phyloP scores from a whole-genome alignment of 2,113 vertebrate genomes.

The Antigone vipio region DNA sequence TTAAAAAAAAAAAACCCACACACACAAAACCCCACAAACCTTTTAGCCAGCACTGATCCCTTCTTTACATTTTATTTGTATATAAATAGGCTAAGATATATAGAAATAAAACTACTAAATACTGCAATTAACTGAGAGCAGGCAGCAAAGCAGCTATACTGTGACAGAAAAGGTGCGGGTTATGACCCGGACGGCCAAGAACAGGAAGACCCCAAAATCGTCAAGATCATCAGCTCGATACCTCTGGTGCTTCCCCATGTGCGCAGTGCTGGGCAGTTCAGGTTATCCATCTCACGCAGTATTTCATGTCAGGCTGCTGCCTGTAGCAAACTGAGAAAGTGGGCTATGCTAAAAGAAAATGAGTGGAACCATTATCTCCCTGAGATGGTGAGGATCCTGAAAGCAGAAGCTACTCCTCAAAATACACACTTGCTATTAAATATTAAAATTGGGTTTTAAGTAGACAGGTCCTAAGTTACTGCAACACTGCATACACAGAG shows the following conservation, averaged over 20 bases:
- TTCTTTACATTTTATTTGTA: not conserved
- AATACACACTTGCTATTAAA: not conserved
- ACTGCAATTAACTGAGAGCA: not conserved
- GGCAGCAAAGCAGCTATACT: not conserved
- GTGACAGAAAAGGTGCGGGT: fast-evolving
- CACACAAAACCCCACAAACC: not conserved
- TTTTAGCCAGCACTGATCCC: not conserved
- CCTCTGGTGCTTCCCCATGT: not conserved
- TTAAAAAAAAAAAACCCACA: not conserved
- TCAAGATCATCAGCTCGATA: fast-evolving
- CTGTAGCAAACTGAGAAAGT: not conserved
- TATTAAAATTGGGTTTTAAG: not conserved
- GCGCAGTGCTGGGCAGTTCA: not conserved
- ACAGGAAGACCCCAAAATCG: not conserved
- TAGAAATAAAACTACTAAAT: not conserved
- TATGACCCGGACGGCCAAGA: not conserved
- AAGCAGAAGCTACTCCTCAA: not conserved
- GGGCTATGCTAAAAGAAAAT: not conserved
- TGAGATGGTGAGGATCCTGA: not conserved
- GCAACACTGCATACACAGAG: not conserved
- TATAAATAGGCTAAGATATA: not conserved
- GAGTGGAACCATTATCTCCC: not conserved
- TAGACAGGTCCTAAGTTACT: not conserved
- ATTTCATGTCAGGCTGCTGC: not conserved
- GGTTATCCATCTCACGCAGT: not conserved